These are phyloP conservation scores for Macheiramphus alcinus DNA, from an alignment of 2,113 vertebrate species.

Conservation along the genomic window DNA sequence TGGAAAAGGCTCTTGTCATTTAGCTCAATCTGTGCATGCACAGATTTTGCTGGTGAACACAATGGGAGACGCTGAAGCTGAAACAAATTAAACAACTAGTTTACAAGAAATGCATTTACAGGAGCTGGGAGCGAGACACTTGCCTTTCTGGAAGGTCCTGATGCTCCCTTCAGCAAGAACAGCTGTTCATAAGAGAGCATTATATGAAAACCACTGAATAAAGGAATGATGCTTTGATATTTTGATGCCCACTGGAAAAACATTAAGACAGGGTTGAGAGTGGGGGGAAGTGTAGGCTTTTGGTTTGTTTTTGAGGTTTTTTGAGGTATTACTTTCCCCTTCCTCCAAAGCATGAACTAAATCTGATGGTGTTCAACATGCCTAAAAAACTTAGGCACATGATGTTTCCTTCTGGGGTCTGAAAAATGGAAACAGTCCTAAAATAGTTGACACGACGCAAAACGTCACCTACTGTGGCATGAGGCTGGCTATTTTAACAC, in stretches of 20 bases:
- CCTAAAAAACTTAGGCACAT: neutral
- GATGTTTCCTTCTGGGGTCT: neutral
- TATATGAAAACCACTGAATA: neutral
- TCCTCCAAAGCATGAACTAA: neutral
- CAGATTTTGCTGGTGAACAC: neutral
- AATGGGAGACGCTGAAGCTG: neutral
- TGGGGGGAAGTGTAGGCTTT: neutral
- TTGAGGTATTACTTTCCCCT: neutral
- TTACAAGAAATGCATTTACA: neutral
- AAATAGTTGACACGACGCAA: neutral
- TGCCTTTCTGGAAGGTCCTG: neutral
- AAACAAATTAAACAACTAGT: neutral
- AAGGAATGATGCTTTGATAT: neutral
- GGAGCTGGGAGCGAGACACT: neutral
- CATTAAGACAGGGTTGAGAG: neutral
- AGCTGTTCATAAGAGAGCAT: neutral
- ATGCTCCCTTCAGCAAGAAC: neutral
- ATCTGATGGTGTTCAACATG: neutral
- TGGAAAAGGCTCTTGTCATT: constrained; percentile 5
- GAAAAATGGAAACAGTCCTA: neutral
- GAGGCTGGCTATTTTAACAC: neutral
- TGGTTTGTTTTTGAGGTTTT: neutral
- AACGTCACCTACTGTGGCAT: neutral
- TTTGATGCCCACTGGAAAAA: neutral
- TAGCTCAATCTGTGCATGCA: neutral